Evolutionary conservation across 2,888 invertebrate species (phyloP).

Genomic region (Siphlonurus alternatus): DNA sequence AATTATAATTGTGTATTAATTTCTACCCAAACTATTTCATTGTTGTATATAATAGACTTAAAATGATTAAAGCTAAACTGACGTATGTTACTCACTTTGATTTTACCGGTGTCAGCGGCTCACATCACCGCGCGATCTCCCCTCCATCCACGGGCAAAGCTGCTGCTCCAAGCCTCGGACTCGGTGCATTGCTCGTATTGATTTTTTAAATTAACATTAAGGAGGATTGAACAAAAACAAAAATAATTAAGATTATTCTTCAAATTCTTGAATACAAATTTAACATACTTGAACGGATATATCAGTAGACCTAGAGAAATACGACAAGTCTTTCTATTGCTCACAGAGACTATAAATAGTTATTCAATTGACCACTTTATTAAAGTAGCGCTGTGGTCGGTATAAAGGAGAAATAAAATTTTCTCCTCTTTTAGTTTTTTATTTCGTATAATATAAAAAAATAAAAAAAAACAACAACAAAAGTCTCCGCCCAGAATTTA

Average conservation of each 20-base stretch:
- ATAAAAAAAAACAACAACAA: neutral
- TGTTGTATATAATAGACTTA: too few species aligned
- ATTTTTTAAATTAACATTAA: neutral
- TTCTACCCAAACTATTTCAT: too few species aligned
- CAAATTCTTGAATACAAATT: neutral
- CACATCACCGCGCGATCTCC: neutral
- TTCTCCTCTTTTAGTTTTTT: neutral
- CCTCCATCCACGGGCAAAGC: neutral
- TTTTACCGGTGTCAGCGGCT: neutral
- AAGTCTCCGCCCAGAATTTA: neutral
- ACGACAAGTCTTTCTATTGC: neutral
- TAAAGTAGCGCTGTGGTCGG: neutral
- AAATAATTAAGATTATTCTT: neutral
- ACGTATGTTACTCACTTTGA: neutral
- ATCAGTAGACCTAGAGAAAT: neutral
- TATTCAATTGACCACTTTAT: neutral
- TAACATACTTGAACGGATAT: neutral
- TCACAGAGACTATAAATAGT: neutral
- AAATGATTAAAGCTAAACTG: too few species aligned
- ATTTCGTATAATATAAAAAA: neutral
- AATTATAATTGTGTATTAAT: too few species aligned
- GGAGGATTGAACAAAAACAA: neutral
- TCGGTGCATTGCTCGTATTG: neutral
- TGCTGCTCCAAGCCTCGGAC: neutral
- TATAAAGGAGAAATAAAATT: neutral